Conservation (phyloP, 2,888 invertebrate genomes). For the Lycocerus yunnanus region DNA sequence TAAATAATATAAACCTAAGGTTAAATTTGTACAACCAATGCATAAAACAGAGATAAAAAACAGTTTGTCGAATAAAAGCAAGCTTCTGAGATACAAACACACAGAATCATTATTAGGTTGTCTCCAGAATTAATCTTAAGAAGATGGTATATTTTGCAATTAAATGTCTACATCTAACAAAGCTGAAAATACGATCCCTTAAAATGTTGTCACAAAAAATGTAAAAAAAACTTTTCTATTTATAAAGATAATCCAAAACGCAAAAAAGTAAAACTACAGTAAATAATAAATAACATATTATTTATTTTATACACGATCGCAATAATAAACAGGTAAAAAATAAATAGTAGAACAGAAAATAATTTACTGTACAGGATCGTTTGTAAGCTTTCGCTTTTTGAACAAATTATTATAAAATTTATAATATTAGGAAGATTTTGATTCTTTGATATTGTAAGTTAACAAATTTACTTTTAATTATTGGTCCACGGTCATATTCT, state of each 20-base stretch:
- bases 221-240: not conserved
- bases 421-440: no score
- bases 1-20: not conserved
- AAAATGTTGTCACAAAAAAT: not conserved
- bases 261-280: not conserved
- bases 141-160: not conserved
- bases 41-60: not conserved
- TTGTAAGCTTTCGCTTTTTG: no score
- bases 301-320: not conserved
- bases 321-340: no score
- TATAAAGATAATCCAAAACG: not conserved
- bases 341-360: no score
- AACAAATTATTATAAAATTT: no score
- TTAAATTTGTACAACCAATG: not conserved
- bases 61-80: not conserved
- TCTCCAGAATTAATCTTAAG: not conserved
- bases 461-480: no score
- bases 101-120: not conserved
- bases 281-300: not conserved
- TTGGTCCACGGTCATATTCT: no score
- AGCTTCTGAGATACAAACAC: not conserved
- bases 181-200: not conserved
- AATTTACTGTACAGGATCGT: no score
- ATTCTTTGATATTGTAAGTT: no score
- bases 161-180: not conserved